A percentile compares a stretch with the other conserved stretches of the same genome.
Evolutionary conservation across 2,888 invertebrate genomes (phyloP).

Genomic region (Nephrotoma flavescens): DNA sequence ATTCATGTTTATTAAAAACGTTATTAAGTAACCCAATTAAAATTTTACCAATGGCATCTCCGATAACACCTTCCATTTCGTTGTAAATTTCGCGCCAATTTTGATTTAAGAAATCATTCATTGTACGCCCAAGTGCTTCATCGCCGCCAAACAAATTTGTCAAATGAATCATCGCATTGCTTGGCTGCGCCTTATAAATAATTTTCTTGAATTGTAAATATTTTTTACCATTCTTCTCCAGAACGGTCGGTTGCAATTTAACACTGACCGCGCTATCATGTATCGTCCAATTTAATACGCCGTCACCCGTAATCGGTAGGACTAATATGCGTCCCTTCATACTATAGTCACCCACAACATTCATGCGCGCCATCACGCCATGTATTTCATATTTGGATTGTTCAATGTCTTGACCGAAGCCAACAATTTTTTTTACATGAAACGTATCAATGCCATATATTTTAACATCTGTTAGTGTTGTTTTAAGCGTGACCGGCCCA

Average conservation of each 20-base stretch:
- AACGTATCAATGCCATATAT: background rate
- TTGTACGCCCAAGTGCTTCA: constrained; percentile 37
- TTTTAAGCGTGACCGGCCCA: background rate
- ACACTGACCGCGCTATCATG: constrained; percentile 41
- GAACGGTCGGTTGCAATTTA: constrained; percentile 37
- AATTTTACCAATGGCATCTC: background rate
- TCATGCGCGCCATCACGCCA: constrained; percentile 20
- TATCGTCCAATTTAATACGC: constrained; percentile 44
- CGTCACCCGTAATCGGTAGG: constrained; percentile 43
- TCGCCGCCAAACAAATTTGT: constrained; percentile 45
- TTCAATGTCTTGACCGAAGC: background rate
- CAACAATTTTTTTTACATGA: background rate
- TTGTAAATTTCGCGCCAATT: constrained; percentile 42
- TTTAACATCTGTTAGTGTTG: background rate
- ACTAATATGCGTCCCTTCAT: constrained; percentile 44
- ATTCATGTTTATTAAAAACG: background rate
- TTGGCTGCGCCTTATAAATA: constrained; percentile 38
- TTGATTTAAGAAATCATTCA: constrained; percentile 42
- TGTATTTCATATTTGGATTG: background rate
- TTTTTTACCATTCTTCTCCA: constrained; percentile 37
- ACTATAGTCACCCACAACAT: constrained; percentile 43
- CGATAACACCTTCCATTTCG: constrained; percentile 36
- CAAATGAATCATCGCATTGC: constrained; percentile 37
- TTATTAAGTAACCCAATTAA: background rate
- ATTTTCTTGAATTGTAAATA: constrained; percentile 43